Base-by-base conservation (phyloP, 2,888 invertebrate genomes). In the Morpho helenor region DNA sequence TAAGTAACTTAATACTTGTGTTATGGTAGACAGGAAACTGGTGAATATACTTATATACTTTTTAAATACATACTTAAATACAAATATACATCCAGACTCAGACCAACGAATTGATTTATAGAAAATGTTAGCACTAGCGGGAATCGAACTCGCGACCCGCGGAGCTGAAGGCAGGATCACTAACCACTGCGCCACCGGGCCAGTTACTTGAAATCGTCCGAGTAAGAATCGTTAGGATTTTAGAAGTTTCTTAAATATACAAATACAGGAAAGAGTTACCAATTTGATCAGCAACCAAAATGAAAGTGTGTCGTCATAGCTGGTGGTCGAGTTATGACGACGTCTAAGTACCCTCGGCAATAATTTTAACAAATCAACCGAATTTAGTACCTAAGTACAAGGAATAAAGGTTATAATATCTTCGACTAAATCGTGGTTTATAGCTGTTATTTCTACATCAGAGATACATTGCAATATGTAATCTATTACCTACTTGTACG, bases 201-300 rank as follows among this genome's bases (percentile, higher is more conserved):
- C 16, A 1, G 16, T 16, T 16, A 16, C 16, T 16, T 2, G 16
- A 16, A 16, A 16, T 16, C 16, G 16, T 16, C 16, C 16, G 16
- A 16, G 16, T 16, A 16, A 16, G 1, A 16, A 16, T 31, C 5
- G 31, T 5, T 5, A 31, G 31, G 5, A 3, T 31, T 31, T 2
- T 31, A 3, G 31, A 5, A 31, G 3, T 43, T 23, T 48, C 54
- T 55, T 49, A 56, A 46, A 53, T 46, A 54, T 16, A 52, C 50
- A 59, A 49, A 59, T 39, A 57, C 50, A 47, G 41, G 42, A 50
- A 51, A 57, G 44, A 41, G 41, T 52, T 44, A 62, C 59, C 66
- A 65, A 65, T 65, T 63, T 65, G 61, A 65, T 65, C 61, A 65
- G 56, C 56, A 56, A 59, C 59, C 60, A 65, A 66, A 65, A 60